Evolutionary conservation across 2,113 vertebrate species (phyloP), one percentile per base, ranked within the genome.

Genomic region (Oreochromis spilurus): DNA sequence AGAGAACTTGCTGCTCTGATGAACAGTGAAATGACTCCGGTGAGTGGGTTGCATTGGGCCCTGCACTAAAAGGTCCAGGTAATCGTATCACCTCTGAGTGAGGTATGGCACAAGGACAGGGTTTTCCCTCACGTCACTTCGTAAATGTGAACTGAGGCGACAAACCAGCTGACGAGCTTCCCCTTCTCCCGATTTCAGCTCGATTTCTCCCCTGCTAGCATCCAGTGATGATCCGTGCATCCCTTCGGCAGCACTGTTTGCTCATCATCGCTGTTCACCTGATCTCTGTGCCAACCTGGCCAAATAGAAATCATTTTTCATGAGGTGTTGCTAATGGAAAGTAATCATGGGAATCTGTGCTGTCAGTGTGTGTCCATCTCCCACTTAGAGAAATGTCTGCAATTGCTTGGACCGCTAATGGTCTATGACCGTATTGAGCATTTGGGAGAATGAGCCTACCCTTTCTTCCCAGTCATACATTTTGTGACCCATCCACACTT

Each of bases 1-100:
- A 85, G 89, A 89, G 90, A 87, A 72, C 87, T 91, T 89, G 78
- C 93, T 95, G 96, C 95, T 96, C 95, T 95, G 94, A 50, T 96
- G 95, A 94, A 94, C 95, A 94, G 94, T 95, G 94, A 96, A 96
- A 96, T 96, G 93, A 94, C 94, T 89, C 86, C 16, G 21, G 88
- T 88, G 90, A 89, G 88, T 88, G 75, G 79, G 82, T 82, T 89
- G 88, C 55, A 58, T 70, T 54, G 62, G 88, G 89, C 75, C 80
- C 81, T 83, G 80, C 88, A 67, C 93, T 93, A 87, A 92, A 93
- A 89, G 88, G 88, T 93, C 84, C 90, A 90, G 91, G 92, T 95
- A 94, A 96, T 94, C 53, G 84, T 83, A 92, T 93, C 93, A 83
- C 80, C 81, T 86, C 82, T 84, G 80, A 89, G 81, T 87, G 77